Evolutionary conservation across 1,140 invertebrate genomes (phyloP).

Genomic region (Dendroctonus valens): DNA sequence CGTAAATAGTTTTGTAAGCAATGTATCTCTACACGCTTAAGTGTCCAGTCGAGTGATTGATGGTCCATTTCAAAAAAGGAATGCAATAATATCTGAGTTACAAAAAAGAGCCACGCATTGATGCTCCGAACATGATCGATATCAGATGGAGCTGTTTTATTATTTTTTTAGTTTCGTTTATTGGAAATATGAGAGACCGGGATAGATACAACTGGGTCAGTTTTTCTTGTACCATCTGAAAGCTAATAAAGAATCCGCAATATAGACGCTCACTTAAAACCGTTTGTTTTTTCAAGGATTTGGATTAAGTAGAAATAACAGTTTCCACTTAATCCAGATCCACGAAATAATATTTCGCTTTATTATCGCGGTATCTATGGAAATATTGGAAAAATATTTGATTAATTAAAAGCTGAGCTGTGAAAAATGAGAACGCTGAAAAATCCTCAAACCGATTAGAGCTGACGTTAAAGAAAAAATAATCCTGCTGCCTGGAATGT

Average conservation of each 20-base stretch:
- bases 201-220: conserved; percentile 11
- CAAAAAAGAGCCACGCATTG: conserved; percentile 19
- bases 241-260: conserved; percentile 11
- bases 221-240: conserved; percentile 7
- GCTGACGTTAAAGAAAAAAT: too few relatives aligned
- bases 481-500: too few relatives aligned
- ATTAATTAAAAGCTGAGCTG: too few relatives aligned
- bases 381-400: too few relatives aligned
- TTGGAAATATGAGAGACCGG: conserved; percentile 10
- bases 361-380: too few relatives aligned
- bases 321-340: too few relatives aligned
- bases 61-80: conserved; percentile 22
- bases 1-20: conserved; percentile 25
- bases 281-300: too few relatives aligned
- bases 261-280: conserved; percentile 4
- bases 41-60: conserved; percentile 23
- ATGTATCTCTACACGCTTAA: conserved; percentile 22
- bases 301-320: too few relatives aligned
- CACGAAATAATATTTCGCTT: too few relatives aligned
- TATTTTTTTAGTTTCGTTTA: conserved; percentile 20
- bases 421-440: too few relatives aligned
- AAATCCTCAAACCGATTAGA: too few relatives aligned
- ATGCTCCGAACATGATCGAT: conserved; percentile 20
- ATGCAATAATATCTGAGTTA: conserved; percentile 24
- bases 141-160: conserved; percentile 12